Evolutionary conservation across 2,797 vertebrate species (phyloP).

Genomic region (Typhlichthys subterraneus): DNA sequence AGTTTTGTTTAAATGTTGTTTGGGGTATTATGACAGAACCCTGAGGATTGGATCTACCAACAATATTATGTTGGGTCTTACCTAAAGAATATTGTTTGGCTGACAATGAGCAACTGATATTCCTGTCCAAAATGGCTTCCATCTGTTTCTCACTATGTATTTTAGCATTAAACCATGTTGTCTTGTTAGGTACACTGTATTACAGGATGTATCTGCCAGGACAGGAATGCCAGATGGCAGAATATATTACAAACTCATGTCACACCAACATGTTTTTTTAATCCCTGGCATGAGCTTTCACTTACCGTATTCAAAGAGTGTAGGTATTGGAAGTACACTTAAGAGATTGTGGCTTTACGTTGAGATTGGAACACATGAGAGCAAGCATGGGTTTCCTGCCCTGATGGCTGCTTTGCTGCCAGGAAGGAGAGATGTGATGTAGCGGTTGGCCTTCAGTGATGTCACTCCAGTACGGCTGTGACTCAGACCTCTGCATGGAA

Average conservation of each 20-base stretch:
- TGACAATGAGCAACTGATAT: not conserved
- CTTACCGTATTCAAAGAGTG: conserved; percentile 22
- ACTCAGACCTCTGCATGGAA: conserved; percentile 49
- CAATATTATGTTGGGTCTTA: too few relatives aligned
- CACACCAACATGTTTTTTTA: conserved; percentile 6
- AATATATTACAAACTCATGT: conserved; percentile 6
- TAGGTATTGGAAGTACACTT: conserved; percentile 38
- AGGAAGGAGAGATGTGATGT: conserved; percentile 62
- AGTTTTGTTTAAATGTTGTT: too few relatives aligned
- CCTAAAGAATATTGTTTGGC: too few relatives aligned
- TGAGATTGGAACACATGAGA: conserved; percentile 51
- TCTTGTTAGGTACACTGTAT: conserved; percentile 18
- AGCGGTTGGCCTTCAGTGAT: conserved; percentile 39
- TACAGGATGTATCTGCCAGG: conserved; percentile 14
- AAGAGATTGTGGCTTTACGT: conserved; percentile 39
- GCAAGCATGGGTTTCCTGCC: conserved; percentile 65
- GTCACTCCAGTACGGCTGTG: conserved; percentile 46
- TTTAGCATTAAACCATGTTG: not conserved
- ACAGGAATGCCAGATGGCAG: conserved; percentile 25
- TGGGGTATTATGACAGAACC: too few relatives aligned
- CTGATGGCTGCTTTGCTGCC: conserved; percentile 63
- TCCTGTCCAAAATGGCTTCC: not conserved
- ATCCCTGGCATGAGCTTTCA: conserved; percentile 11
- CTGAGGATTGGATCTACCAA: too few relatives aligned
- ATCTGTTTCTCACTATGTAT: not conserved